Percentiles rank a stretch among this genome's conserved stretches.
Conservation (phyloP, 2,888 invertebrate genomes). For the Aphrophora alni region DNA sequence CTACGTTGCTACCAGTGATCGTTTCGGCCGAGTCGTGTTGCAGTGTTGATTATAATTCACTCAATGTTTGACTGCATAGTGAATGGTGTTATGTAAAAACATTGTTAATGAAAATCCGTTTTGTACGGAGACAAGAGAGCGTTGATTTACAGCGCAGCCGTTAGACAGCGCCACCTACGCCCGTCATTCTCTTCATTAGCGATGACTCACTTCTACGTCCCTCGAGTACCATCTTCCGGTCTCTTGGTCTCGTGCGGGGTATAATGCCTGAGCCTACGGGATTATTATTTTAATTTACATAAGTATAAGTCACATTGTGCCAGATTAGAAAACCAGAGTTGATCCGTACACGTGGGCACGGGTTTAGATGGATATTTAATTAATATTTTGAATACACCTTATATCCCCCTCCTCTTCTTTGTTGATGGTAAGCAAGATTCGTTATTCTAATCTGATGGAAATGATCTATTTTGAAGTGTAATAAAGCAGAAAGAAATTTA, state of each 20-base stretch:
- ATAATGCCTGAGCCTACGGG: background rate
- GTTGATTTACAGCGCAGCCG: background rate
- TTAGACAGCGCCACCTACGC: slow-evolving; percentile 6
- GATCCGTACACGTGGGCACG: background rate
- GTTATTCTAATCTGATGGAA: too few relatives aligned
- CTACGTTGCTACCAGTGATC: too few relatives aligned
- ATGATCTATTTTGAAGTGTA: too few relatives aligned
- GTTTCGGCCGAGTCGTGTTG: too few relatives aligned
- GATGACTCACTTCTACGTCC: background rate
- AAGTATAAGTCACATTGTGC: background rate
- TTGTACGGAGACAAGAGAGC: background rate
- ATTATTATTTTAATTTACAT: background rate
- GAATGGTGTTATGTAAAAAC: background rate
- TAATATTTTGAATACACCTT: background rate
- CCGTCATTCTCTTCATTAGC: background rate
- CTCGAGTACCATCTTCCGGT: background rate
- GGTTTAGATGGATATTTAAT: background rate
- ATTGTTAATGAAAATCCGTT: background rate
- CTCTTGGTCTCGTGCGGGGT: background rate
- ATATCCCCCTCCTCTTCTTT: too few relatives aligned
- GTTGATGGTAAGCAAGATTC: too few relatives aligned
- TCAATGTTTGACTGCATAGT: too few relatives aligned
- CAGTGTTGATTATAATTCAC: too few relatives aligned
- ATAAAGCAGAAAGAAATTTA: too few relatives aligned
- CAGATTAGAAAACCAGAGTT: background rate